Base-by-base conservation (phyloP, 2,113 vertebrate species). In the Mastomys natalensis region DNA sequence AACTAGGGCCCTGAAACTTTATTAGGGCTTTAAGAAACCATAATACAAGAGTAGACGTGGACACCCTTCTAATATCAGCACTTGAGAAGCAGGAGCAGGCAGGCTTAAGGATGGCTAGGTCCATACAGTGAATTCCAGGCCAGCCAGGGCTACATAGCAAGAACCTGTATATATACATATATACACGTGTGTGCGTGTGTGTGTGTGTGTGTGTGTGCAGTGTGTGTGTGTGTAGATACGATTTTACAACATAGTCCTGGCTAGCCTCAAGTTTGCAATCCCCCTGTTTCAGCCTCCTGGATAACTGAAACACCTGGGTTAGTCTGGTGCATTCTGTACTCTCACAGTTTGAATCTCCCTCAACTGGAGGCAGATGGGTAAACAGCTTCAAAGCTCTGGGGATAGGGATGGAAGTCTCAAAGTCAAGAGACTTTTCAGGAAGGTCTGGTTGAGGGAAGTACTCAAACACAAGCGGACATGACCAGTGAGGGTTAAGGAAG, bases 281-380 rank as follows among this genome's bases (percentile, higher is more conserved):
- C 48, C 66, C 51, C 51, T 72, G 13, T 22, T 21, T 88, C 45
- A 19, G 66, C 12, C 34, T 88, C 48, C 48, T 7, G 22, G 48
- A 55, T 24, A 17, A 12, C 37, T 21, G 87, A 17, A 15, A 72
- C 22, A 17, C n/a, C 15, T 60, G 48, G 22, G 34, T 68, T 6
- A 5, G 1, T 53, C n/a, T 60, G 21, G 4, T 81, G 2, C 0
- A 0, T 43, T n/a, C 43, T 9, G 21, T 51, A 12, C 24, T 66
- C n/a, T 26, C 51, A 43, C 4, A 48, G 12, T 51, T 43, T 1
- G 5, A 55, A 6, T 77, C 11, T 80, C 5, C 7, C 66, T 80
- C 9, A 24, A 66, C 34, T 48, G 62, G 17, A 31, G 3, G 9
- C 7, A 5, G 68, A 12, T 19, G 3, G 64, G 24, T 7, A 70